phyloP scores from a whole-genome alignment of 2,797 vertebrate species.

The Ceryle rudis region DNA sequence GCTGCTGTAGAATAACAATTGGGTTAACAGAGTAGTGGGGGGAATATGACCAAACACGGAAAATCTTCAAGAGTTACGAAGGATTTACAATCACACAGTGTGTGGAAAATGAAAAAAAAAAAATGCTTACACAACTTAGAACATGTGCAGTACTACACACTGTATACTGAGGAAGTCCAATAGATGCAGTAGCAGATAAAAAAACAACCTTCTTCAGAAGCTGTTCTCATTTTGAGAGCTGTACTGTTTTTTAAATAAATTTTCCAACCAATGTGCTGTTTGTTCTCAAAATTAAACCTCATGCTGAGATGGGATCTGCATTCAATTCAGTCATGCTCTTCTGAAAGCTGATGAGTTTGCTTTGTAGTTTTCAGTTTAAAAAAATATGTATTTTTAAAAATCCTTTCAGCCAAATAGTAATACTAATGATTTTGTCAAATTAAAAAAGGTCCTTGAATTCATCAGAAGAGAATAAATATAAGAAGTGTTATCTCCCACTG shows the following conservation, averaged over 20 bases:
- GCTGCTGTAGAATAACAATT: conserved; percentile 82
- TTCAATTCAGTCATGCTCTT: background rate
- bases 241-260: background rate
- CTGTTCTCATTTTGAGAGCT: background rate
- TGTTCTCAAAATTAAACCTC: conserved; percentile 9
- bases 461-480: background rate
- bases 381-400: background rate
- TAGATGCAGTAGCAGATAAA: background rate
- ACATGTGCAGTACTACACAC: background rate
- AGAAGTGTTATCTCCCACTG: background rate
- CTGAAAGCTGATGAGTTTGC: conserved; percentile 11
- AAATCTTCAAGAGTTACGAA: conserved; percentile 76
- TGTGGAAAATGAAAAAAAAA: background rate
- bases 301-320: background rate
- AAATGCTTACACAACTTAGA: background rate
- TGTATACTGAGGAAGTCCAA: background rate
- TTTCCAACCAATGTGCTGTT: background rate
- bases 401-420: background rate
- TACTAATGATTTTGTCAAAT: background rate
- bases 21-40: conserved; percentile 56
- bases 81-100: background rate
- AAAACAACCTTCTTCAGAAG: background rate
- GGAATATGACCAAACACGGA: conserved; percentile 60
- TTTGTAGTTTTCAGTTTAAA: background rate
- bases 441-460: background rate